Percentiles rank a stretch among this genome's conserved stretches.
Evolutionary conservation across 2,797 vertebrate genomes (phyloP).

Genomic region (Varecia variegata): DNA sequence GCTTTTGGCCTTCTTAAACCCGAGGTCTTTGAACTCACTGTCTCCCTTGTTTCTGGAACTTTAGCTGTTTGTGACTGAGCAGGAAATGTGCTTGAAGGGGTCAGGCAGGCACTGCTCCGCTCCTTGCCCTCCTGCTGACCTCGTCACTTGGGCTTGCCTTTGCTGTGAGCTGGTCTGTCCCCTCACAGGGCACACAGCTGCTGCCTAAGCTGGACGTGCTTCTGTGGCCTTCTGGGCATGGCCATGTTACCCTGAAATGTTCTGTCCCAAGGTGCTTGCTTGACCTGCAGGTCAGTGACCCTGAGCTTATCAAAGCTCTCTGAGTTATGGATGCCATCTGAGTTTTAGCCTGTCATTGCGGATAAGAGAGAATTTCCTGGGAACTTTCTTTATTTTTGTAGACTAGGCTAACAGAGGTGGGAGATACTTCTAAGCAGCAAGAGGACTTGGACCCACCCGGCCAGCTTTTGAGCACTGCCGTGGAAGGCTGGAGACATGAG

Average conservation of each 20-base stretch:
- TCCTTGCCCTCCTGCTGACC: conserved; percentile 61
- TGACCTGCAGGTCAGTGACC: not conserved
- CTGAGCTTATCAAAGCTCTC: not conserved
- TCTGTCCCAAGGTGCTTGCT: not conserved
- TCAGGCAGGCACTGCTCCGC: conserved; percentile 17
- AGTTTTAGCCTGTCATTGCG: not conserved
- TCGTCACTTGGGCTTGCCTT: not conserved
- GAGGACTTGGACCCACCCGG: not conserved
- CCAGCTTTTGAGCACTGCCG: accelerated
- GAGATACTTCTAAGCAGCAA: not conserved
- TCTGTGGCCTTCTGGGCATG: not conserved
- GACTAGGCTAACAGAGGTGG: not conserved
- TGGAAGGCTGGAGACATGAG: not conserved
- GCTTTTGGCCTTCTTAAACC: conserved; percentile 64
- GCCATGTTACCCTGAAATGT: not conserved
- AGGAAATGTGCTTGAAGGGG: conserved; percentile 77
- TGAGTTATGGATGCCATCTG: not conserved
- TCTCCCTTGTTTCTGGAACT: conserved; percentile 66
- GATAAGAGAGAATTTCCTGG: not conserved
- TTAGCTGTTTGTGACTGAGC: conserved; percentile 56
- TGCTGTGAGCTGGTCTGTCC: not conserved
- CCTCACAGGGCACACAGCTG: not conserved
- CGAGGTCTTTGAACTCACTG: conserved; percentile 79
- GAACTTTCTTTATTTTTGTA: not conserved
- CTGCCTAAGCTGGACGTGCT: not conserved